Conservation (phyloP, 2,888 invertebrate genomes). For the Drosophila peninsularis region DNA sequence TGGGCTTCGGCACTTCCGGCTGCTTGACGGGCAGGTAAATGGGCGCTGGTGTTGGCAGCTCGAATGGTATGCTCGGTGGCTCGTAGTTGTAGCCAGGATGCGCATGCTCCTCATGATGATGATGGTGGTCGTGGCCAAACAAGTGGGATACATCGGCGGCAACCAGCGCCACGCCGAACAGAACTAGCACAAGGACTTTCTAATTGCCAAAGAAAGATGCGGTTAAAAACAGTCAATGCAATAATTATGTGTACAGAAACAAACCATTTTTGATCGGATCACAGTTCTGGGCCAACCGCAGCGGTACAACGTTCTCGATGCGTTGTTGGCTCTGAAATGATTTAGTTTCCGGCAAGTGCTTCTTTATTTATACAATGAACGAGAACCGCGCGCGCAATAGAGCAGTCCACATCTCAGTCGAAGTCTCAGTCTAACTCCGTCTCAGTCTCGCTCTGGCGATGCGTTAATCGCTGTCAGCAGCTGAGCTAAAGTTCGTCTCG, state of each 20-base stretch:
- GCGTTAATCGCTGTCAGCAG: conserved; percentile 22
- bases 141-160: conserved; percentile 79
- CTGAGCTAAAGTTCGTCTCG: conserved; percentile 28
- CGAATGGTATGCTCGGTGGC: conserved; percentile 59
- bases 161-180: conserved; percentile 65
- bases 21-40: conserved; percentile 50
- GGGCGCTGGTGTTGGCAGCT: conserved; percentile 56
- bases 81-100: conserved; percentile 75
- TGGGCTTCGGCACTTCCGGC: conserved; percentile 32
- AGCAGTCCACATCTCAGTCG: conserved; percentile 10
- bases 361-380: conserved; percentile 72
- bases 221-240: neutral
- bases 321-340: conserved; percentile 63
- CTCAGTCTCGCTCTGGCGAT: conserved; percentile 10
- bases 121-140: conserved; percentile 60
- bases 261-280: conserved; percentile 57
- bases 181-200: conserved; percentile 69
- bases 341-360: conserved; percentile 69
- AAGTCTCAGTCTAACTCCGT: neutral
- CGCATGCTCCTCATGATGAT: conserved; percentile 61
- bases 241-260: conserved; percentile 7
- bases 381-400: conserved; percentile 42
- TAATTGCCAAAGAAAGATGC: conserved; percentile 22
- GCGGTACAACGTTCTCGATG: conserved; percentile 56
- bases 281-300: conserved; percentile 2